A percentile compares a stretch with the other conserved stretches of the same genome.
These are phyloP conservation scores for Sebastes nivosus DNA, from an alignment of 2,797 vertebrate genomes.

Conservation along the genomic window DNA sequence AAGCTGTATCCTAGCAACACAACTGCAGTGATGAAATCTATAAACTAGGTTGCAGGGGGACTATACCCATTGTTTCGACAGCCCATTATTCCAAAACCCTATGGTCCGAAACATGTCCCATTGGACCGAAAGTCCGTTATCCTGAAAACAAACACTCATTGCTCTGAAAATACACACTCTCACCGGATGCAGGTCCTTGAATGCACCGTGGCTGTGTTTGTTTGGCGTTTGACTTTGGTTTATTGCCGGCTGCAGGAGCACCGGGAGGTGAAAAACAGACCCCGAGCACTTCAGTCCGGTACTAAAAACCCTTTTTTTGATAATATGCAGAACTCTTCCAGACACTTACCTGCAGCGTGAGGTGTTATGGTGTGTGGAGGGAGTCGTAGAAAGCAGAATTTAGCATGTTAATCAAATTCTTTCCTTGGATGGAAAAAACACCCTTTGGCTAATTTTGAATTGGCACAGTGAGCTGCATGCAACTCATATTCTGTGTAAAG, in stretches of 20 bases:
- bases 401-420: not conserved
- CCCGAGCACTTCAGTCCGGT: not conserved
- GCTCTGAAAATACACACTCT: not conserved
- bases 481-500: not conserved
- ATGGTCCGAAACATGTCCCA: not conserved
- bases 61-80: not conserved
- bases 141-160: not conserved
- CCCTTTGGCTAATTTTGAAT: constrained; percentile 2
- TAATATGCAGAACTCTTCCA: not conserved
- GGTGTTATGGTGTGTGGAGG: not conserved
- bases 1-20: constrained; percentile 43
- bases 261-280: constrained; percentile 20
- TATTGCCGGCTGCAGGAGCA: constrained; percentile 8
- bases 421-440: not conserved
- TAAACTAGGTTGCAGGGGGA: constrained; percentile 27
- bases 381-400: not conserved
- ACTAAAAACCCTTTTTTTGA: not conserved
- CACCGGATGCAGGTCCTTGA: not conserved
- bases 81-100: not conserved
- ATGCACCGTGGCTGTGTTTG: constrained; percentile 8
- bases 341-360: not conserved
- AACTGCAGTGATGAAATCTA: not conserved
- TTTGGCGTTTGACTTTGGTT: constrained; percentile 16
- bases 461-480: not conserved
- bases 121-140: not conserved